phyloP scores from a whole-genome alignment of 1,140 invertebrate genomes.

The Sogatella furcifera region DNA sequence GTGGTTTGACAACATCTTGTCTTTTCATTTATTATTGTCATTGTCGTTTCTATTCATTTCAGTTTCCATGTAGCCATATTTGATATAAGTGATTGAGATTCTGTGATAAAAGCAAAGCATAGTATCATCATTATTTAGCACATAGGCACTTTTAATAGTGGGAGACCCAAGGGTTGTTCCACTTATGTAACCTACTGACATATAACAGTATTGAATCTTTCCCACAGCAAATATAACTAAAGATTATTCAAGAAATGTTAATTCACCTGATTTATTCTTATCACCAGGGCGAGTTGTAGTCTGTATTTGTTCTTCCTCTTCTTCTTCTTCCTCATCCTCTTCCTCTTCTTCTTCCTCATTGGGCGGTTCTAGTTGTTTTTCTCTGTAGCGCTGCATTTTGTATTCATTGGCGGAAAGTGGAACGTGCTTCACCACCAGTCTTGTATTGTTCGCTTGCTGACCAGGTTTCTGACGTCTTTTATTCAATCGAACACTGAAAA shows the following conservation, averaged over 20 bases:
- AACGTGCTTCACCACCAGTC: slow-evolving; percentile 81
- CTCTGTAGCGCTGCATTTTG: slow-evolving; percentile 71
- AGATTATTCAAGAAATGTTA: background rate
- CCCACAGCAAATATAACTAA: background rate
- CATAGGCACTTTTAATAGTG: too few relatives aligned
- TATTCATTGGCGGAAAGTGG: slow-evolving; percentile 78
- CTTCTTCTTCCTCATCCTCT: slow-evolving; percentile 32
- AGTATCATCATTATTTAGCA: too few relatives aligned
- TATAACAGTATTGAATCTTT: background rate
- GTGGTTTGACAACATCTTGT: background rate
- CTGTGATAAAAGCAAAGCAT: too few relatives aligned
- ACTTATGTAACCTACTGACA: background rate
- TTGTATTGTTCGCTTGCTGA: slow-evolving; percentile 59
- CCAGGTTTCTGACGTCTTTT: slow-evolving; percentile 74
- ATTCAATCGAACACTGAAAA: slow-evolving; percentile 67
- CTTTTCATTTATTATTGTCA: slow-evolving; percentile 12
- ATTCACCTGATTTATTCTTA: background rate
- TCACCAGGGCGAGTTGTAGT: background rate
- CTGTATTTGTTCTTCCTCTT: slow-evolving; percentile 2
- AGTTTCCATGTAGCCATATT: too few relatives aligned
- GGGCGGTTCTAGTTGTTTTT: slow-evolving; percentile 79
- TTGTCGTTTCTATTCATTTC: slow-evolving; percentile 10
- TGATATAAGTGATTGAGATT: too few relatives aligned
- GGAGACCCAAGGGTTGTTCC: too few relatives aligned
- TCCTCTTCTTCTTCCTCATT: slow-evolving; percentile 65